Base-by-base conservation (phyloP, 2,888 invertebrate genomes). In the Lottia scabra region DNA sequence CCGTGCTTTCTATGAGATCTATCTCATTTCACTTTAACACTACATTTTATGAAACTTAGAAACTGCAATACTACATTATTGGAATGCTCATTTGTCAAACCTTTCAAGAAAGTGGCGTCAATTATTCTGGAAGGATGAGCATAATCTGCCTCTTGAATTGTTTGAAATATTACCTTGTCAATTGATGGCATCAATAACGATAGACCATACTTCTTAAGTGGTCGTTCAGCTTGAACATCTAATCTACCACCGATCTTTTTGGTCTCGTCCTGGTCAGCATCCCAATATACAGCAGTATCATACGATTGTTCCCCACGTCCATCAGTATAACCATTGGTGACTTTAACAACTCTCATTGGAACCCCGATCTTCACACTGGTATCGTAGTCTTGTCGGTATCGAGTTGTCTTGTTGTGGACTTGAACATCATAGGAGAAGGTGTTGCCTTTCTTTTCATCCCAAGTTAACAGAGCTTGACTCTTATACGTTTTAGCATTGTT, bases 201-300 rank as follows among this genome's bases (percentile, higher is more conserved):
- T 12, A 85, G 62, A 62, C 74, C 68, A 26, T 76, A 78, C 45
- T 75, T 69, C 30, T 81, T 80, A 68, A 76, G 78, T 43, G 68
- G 67, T n/a, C 68, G 67, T 56, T 74, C 70, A 48, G 75, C 45
- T 10, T 38, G 3, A 4, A 80, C 70, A 15, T 74, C 75, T 10
- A 80, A 68, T 44, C 75, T 81, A 43, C 81, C 65, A n/a, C 71
- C 74, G 27, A 83, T 79, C 71, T 80, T 81, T 70, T 85, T 83
- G 65, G 74, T 75, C 63, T 75, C 73, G 73, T 85, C 84, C n/a
- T 75, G 73, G 62, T 81, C 81, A 67, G 84, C 83, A 78, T 87
- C 85, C 86, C 85, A 86, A 68, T 80, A 73, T 26, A 85, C 43
- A 2, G 76, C 70, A 19, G 73, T 75, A 43, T 78, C 78, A 4